These are phyloP conservation scores for Thaumatotibia leucotreta DNA, from an alignment of 1,140 invertebrate genomes.

Conservation along the genomic window DNA sequence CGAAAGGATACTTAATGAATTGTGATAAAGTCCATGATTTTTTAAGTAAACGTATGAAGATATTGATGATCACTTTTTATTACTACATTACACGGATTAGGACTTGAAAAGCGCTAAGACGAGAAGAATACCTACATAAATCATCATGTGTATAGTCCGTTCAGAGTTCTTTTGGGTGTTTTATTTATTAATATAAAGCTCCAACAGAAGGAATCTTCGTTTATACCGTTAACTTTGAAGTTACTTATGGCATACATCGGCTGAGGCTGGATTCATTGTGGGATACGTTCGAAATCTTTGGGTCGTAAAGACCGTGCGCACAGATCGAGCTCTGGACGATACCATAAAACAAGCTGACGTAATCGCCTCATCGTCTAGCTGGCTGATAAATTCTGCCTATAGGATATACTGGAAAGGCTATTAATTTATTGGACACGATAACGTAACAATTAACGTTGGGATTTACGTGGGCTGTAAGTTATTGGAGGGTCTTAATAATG, in stretches of 20 bases:
- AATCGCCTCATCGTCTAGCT: slow-evolving; percentile 22
- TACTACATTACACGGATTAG: too few species aligned
- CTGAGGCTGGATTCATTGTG: background rate
- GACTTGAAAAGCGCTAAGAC: too few species aligned
- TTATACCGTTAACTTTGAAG: background rate
- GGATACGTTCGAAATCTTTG: background rate
- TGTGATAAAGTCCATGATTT: too few species aligned
- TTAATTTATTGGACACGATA: slow-evolving; percentile 6
- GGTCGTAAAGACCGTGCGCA: background rate
- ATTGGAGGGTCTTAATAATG: background rate
- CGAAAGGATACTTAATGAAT: too few species aligned
- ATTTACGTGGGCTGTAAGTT: background rate
- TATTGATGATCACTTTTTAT: too few species aligned
- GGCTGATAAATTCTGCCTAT: slow-evolving; percentile 8
- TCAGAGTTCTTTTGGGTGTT: too few species aligned
- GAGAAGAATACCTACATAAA: too few species aligned
- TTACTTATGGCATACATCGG: background rate
- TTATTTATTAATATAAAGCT: too few species aligned
- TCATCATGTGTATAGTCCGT: too few species aligned
- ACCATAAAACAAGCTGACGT: slow-evolving; percentile 31
- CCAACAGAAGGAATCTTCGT: background rate
- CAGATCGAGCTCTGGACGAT: slow-evolving; percentile 20
- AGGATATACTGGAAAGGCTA: slow-evolving; percentile 8
- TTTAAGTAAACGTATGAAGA: too few species aligned
- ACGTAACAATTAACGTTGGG: slow-evolving; percentile 12